Conservation (phyloP, 2,113 vertebrate genomes). For the Microcebus tavaratra region DNA sequence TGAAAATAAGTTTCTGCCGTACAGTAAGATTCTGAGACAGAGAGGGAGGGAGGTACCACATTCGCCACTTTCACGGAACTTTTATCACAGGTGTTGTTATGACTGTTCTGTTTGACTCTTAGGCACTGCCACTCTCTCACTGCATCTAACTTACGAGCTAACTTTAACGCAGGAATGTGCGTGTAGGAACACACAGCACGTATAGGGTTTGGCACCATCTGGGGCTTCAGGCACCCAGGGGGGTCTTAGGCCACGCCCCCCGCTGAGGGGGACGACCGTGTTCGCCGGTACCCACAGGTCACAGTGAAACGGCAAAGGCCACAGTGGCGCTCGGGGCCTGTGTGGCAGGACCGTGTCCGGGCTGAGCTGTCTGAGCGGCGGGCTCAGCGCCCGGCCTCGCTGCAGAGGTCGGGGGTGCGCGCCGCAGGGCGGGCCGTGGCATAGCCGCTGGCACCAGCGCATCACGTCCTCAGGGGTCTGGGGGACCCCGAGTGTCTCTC, state of each 20-base stretch:
- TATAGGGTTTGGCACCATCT: background rate
- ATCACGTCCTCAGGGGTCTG: background rate
- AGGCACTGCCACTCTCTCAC: background rate
- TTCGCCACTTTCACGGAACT: too few species aligned
- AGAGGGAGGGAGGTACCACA: too few species aligned
- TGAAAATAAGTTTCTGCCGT: rapidly evolving
- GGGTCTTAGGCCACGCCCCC: background rate
- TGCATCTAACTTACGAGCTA: background rate
- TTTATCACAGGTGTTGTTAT: rapidly evolving
- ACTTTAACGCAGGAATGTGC: background rate
- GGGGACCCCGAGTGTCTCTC: background rate
- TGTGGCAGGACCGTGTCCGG: too few species aligned
- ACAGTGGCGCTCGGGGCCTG: rapidly evolving
- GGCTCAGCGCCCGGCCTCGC: too few species aligned
- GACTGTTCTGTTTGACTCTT: background rate
- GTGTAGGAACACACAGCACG: background rate
- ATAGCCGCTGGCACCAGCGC: background rate
- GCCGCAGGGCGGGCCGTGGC: too few species aligned
- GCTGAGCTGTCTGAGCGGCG: too few species aligned
- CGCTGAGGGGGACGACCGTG: background rate
- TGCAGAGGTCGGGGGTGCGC: too few species aligned
- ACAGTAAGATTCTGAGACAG: background rate
- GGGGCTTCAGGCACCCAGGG: background rate
- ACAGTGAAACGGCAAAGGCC: background rate
- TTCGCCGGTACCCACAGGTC: background rate